Evolutionary conservation across 92 coral and sea anemone species (phyloP), one percentile per base, ranked within the genome.

Genomic region (Palythoa caribaeorum): DNA sequence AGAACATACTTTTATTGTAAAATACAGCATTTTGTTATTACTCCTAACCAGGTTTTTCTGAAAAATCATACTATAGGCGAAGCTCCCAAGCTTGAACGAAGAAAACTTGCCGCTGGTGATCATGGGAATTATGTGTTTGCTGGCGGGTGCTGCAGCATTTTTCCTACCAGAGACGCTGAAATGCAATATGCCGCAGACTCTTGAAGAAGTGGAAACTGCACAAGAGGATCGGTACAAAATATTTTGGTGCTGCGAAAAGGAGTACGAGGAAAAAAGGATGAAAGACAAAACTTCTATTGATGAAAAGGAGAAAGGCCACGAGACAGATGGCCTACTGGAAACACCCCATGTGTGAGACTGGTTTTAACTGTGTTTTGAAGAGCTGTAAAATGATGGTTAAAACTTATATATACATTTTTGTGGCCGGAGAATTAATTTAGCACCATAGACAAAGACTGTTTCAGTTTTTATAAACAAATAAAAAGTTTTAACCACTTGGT

Each of bases 151-250:
- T 20, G 44, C 86, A 11, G 86, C 86, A 15, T 81, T 17, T 21
- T 81, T 81, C n/a, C 40, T 81, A 35, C 86, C 86, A 14, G 86
- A 81, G 28, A 81, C 86, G 3, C 86, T 81, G 47, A 38, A 65
- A 39, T 14, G 76, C 38, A 81, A 81, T 62, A 63, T 81, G 86
- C 86, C 86, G 20, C 86, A 81, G 86, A 81, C 86, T 36, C 48
- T 81, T 44, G 75, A 81, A 44, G 86, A 81, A 63, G 86, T 81
- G 60, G 86, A 81, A 48, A 47, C 40, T 10, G 12, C 55, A 3
- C 28, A 20, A 20, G 86, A 66, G 20, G 20, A 47, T 12, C 28
- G 28, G 28, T 63, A 9, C 19, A 52, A 9, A 13, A 5, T 5
- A 10, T 5, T 63, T 65, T 80, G 75, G n/a, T 60, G 21, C n/a